A percentile compares a stretch with the other conserved stretches of the same genome.
These are phyloP conservation scores for Perizoma affinitatum DNA, from an alignment of 2,888 invertebrate genomes.

Conservation along the genomic window DNA sequence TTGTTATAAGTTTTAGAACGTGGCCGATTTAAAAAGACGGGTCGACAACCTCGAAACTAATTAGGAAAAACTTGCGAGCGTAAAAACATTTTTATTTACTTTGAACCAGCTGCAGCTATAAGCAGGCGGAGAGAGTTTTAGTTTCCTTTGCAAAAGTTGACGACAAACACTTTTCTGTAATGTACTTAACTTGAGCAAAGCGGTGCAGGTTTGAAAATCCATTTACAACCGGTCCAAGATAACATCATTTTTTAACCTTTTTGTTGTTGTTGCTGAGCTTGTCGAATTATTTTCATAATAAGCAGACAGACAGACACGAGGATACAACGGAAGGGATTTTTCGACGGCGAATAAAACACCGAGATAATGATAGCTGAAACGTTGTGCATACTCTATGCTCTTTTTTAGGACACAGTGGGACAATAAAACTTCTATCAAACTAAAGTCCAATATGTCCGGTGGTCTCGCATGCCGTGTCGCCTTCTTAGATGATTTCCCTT, in stretches of 20 bases:
- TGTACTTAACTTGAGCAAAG: conserved; percentile 43
- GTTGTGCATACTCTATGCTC: not conserved
- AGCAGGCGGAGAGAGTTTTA: conserved; percentile 29
- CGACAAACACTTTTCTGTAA: conserved; percentile 32
- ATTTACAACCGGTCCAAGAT: conserved; percentile 53
- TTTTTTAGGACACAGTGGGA: conserved; percentile 6
- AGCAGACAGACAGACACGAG: conserved; percentile 36
- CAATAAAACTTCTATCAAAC: conserved; percentile 32
- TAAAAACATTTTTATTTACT: conserved; percentile 36
- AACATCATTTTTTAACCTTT: conserved; percentile 49
- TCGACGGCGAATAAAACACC: conserved; percentile 22
- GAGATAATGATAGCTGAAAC: conserved; percentile 11
- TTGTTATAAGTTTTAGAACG: not conserved
- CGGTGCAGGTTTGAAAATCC: conserved; percentile 50
- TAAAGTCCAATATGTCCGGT: conserved; percentile 30
- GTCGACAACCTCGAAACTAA: conserved; percentile 33
- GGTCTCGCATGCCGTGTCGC: conserved; percentile 31
- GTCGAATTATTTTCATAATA: conserved; percentile 40
- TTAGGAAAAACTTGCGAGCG: conserved; percentile 29
- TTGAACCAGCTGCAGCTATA: conserved; percentile 24
- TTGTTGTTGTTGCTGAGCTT: conserved; percentile 44
- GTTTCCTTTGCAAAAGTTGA: conserved; percentile 35
- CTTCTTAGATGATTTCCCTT: conserved; percentile 52
- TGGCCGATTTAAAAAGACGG: conserved; percentile 10
- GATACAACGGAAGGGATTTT: conserved; percentile 30